A percentile compares a stretch with the other conserved stretches of the same genome.
These are phyloP conservation scores for Prorops nasuta DNA, from an alignment of 1,140 invertebrate genomes.

Conservation along the genomic window DNA sequence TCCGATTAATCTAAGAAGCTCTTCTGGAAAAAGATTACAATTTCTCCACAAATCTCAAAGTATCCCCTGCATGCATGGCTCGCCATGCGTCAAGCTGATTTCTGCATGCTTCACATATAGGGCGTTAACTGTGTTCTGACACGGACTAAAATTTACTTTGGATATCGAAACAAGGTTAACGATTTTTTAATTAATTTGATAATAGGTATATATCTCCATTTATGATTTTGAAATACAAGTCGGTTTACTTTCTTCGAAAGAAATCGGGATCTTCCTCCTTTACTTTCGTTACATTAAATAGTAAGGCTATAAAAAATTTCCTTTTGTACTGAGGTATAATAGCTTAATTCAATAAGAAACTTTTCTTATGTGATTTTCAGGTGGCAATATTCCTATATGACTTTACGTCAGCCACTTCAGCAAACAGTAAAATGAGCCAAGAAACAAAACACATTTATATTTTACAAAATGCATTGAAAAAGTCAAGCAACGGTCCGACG, in stretches of 20 bases:
- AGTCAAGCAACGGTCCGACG: constrained; percentile 11
- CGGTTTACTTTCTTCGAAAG: no score
- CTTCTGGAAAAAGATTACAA: constrained; percentile 15
- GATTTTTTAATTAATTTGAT: background rate
- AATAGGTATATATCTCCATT: no score
- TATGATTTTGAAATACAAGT: no score
- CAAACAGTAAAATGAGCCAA: constrained; percentile 41
- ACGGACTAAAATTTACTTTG: constrained; percentile 24
- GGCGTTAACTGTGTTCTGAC: constrained; percentile 47
- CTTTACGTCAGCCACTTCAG: constrained; percentile 46
- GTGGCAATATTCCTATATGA: constrained; percentile 53
- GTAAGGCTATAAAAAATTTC: no score
- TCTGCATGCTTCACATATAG: constrained; percentile 51
- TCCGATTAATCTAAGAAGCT: constrained; percentile 31
- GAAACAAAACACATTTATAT: constrained; percentile 51
- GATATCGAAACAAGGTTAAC: constrained; percentile 9
- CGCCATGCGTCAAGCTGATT: constrained; percentile 45
- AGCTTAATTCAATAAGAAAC: background rate
- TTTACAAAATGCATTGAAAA: constrained; percentile 39
- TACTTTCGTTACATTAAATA: no score
- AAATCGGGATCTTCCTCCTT: no score
- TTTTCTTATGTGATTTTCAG: constrained; percentile 21
- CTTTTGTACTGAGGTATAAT: no score
- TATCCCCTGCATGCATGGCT: constrained; percentile 36
- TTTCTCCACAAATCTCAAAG: constrained; percentile 25